Evolutionary conservation across 2,113 vertebrate genomes (phyloP), one percentile per base, ranked within the genome.

Genomic region (Struthidea cinerea): DNA sequence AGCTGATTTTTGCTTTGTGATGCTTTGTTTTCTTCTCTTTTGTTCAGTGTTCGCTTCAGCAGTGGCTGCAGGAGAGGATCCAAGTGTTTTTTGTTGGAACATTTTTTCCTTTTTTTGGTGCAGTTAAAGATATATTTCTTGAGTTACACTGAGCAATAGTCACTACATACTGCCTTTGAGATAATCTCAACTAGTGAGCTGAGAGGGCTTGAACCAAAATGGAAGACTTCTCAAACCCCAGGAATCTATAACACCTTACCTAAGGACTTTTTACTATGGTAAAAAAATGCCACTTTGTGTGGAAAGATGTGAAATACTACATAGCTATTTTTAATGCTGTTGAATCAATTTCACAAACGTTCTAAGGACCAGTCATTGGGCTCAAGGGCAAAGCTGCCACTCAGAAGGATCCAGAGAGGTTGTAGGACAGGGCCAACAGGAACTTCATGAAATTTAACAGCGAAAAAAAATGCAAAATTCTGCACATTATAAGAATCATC

Each of bases 1-100:
- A 90, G 33, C 39, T 95, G 94, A 95, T 96, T 96, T 96, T 95
- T 93, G 73, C 68, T 97, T 96, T 95, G 83, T 95, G 93, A 67
- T 92, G 80, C 83, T 96, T 95, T 96, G 86, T 92, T 95, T 97
- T 81, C 44, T 52, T 75, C 77, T 75, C 80, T 93, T 93, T 96
- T 96, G 89, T 92, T 89, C 90, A 84, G 55, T 39, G 47, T 71
- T 96, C 5, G 0, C 22, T 84, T 71, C 85, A 89, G 79, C 83
- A 77, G 26, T 79, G 87, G 84, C 75, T 95, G 89, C 89, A 94
- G 74, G 60, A 97, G 44, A 94, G 79, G 30, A 94, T 87, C 76
- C 73, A 81, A 92, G 88, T 49, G 16, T 41, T 81, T 85, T 81
- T 89, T 18, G 56, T 44, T 74, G 26, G 16, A 86, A 57, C 18